Evolutionary conservation across 2,888 invertebrate genomes (phyloP).

Genomic region (Cosmopolites sordidus): DNA sequence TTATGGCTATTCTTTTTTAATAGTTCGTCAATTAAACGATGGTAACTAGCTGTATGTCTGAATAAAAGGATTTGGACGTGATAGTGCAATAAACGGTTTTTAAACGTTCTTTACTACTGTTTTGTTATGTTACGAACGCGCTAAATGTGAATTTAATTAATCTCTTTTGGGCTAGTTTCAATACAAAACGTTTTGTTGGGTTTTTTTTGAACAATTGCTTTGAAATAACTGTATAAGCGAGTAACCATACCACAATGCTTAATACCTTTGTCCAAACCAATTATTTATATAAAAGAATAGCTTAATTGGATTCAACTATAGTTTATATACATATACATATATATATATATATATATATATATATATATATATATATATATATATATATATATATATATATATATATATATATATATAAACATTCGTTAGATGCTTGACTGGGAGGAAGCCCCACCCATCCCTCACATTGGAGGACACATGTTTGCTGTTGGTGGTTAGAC

Average conservation of each 20-base stretch:
- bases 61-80: conserved; percentile 21
- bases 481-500: too few relatives aligned
- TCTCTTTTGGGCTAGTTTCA: conserved; percentile 8
- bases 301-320: too few relatives aligned
- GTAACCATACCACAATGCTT: conserved; percentile 18
- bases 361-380: too few relatives aligned
- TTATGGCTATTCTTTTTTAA: conserved; percentile 17
- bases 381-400: too few relatives aligned
- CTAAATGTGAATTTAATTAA: conserved; percentile 23
- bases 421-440: too few relatives aligned
- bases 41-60: conserved; percentile 19
- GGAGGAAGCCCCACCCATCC: too few relatives aligned
- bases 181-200: conserved; percentile 18
- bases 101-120: conserved; percentile 16
- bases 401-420: too few relatives aligned
- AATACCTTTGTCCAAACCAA: conserved; percentile 12
- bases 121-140: conserved; percentile 20
- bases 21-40: conserved; percentile 19
- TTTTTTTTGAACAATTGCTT: conserved; percentile 12
- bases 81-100: conserved; percentile 22
- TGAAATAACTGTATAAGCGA: conserved; percentile 13
- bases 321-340: too few relatives aligned
- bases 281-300: conserved; percentile 13
- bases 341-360: too few relatives aligned
- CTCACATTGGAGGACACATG: too few relatives aligned